Evolutionary conservation across 92 coral and sea anemone species (phyloP), one percentile per base, ranked within the genome.

Genomic region (Parazoanthus atlanticus): DNA sequence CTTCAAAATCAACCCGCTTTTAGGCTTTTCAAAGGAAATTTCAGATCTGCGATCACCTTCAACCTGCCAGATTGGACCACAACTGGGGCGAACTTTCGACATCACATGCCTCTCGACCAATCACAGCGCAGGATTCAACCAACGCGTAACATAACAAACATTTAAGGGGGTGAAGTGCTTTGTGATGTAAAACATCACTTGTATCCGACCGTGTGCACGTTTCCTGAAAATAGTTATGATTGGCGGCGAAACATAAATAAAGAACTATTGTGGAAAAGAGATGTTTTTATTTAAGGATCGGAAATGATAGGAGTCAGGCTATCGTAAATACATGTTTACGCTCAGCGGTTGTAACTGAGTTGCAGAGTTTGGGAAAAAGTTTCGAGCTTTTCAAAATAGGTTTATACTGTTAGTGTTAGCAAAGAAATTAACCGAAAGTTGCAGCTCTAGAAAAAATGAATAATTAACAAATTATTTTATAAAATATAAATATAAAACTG

Each of bases 121-220:
- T 97, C 98, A 95, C 67, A 80, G 82, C 74, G 66, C 95, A 81
- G 79, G 71, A 83, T 85, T 65, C 86, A 76, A 88, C 91, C 91
- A 91, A 88, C 91, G 89, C 85, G 90, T 95, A 93, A 88, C 95
- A 94, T 94, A 93, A 94, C 94, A 89, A 90, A 88, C 93, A 86
- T 92, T 93, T 91, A 93, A 80, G 98, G 94, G 88, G 92, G 84
- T 92, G 88, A 90, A 73, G 65, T 36, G 85, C 78, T 90, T 84
- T 90, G 86, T 94, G 98, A 95, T 93, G 98, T 66, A 93, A 93
- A 91, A 89, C 85, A 85, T 78, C 67, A 30, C 86, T 86, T 31
- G 28, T 91, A 77, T 90, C 90, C 83, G 93, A 86, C 76, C 25
- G 25, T 47, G 77, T 65, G 85, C 72, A n/a, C 77, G 86, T 34